Percentiles rank a stretch among this genome's conserved stretches.
These are phyloP conservation scores for Nibea coibor DNA, from an alignment of 2,113 vertebrate species.

Conservation along the genomic window DNA sequence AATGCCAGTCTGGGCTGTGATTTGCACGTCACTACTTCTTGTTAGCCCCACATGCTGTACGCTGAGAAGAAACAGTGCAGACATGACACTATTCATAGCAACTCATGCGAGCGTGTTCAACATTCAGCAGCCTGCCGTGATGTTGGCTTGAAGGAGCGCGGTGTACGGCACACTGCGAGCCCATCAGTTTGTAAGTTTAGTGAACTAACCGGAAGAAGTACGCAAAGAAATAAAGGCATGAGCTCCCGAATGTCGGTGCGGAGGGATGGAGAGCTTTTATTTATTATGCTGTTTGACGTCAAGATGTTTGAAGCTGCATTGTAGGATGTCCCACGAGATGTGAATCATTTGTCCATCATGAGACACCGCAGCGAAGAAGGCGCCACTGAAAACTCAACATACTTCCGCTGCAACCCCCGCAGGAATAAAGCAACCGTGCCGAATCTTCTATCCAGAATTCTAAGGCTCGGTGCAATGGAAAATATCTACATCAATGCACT, in stretches of 20 bases:
- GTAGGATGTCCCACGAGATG: background rate
- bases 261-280: background rate
- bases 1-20: background rate
- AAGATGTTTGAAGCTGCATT: background rate
- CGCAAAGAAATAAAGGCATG: background rate
- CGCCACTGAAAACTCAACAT: background rate
- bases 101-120: background rate
- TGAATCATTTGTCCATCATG: constrained; percentile 18
- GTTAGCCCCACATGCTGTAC: background rate
- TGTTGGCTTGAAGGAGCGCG: background rate
- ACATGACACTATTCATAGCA: constrained; percentile 16
- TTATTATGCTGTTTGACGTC: background rate
- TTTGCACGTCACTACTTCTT: background rate
- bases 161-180: background rate
- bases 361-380: constrained; percentile 23
- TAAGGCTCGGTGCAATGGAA: background rate
- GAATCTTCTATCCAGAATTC: background rate
- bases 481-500: background rate
- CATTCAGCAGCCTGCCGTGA: constrained; percentile 27
- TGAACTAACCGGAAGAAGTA: background rate
- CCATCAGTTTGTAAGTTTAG: background rate
- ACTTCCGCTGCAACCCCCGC: background rate
- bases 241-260: background rate
- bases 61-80: background rate
- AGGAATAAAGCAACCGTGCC: background rate